Base-by-base conservation (phyloP, 2,113 vertebrate species). In the Tupaia chinensis region DNA sequence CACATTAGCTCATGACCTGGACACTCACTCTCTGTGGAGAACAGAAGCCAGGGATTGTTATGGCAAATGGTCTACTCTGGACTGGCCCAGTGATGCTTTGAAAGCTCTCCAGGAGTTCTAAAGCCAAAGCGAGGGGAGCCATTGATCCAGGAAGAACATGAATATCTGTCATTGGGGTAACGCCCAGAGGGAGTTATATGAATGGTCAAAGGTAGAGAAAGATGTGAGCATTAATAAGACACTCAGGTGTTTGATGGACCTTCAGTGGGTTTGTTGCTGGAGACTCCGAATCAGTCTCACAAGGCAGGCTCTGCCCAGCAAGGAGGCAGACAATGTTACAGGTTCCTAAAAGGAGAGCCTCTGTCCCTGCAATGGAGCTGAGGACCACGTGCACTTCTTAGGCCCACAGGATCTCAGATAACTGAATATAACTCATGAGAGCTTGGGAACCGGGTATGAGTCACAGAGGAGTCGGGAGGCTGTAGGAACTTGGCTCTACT, bases 341-440 rank as follows among this genome's bases (percentile, higher is more conserved):
- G 23, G 9, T 13, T 20, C 34, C 3, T 0, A 3, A 29, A 9
- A 23, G 54, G 78, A 78, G 32, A 56, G 15, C 12, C 32, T 63
- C 63, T 23, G 70, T 34, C 20, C 34, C 81, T n/a, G 32, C 58
- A 20, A 14, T 7, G 29, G 32, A 34, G 22, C 27, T 7, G 0
- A 32, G 27, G 34, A 53, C 60, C n/a, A 17, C 0, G 0, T 0
- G 53, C 8, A 0, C 25, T 7, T 17, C 29, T 79, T 66, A 54
- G 65, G 22, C 27, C 27, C 17, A 1, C 9, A 27, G 4, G 11
- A 6, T 6, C 32, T 90, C 70, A 5, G 81, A 8, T 11, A 65
- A 9, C 6, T 60, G 25, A 74, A 25, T 0, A 10, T 63, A 27
- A 56, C 6, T 74, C 66, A 7, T 0, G 6, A 25, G 25, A 16